Conservation (phyloP, 2,888 invertebrate species). For the Patella caerulea region DNA sequence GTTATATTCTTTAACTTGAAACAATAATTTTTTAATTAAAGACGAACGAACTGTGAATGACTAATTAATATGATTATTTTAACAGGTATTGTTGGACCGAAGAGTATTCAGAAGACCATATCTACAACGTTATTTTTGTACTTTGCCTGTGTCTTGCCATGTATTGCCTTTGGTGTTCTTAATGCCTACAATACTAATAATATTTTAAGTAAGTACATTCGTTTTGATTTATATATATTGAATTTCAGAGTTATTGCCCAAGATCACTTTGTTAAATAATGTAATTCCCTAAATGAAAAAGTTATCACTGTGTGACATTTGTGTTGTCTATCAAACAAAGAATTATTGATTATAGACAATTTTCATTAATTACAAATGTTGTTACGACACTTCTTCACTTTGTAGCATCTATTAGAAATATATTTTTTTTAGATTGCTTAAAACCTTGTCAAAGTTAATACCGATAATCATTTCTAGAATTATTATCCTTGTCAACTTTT, state of each 20-base stretch:
- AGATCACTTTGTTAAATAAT: no score
- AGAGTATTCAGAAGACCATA: conserved; percentile 74
- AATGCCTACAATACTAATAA: conserved; percentile 30
- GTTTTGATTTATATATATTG: no score
- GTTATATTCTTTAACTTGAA: no score
- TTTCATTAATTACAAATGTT: not conserved
- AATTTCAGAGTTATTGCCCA: not conserved
- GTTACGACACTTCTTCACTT: not conserved
- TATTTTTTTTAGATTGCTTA: no score
- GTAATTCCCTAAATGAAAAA: no score
- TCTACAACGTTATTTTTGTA: conserved; percentile 76
- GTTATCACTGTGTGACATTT: not conserved
- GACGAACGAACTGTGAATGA: no score
- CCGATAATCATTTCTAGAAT: no score
- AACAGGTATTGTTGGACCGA: conserved; percentile 73
- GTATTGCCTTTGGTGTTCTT: conserved; percentile 76
- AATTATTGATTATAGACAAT: not conserved
- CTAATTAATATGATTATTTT: not conserved
- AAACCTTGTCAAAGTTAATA: no score
- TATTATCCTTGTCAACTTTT: not conserved
- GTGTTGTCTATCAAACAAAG: not conserved
- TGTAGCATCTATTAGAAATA: no score
- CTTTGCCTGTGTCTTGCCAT: conserved; percentile 76
- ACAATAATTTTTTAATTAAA: no score
- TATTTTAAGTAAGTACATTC: conserved; percentile 25